Conservation (phyloP, 2,113 vertebrate genomes). For the Cochlearius cochlearius region DNA sequence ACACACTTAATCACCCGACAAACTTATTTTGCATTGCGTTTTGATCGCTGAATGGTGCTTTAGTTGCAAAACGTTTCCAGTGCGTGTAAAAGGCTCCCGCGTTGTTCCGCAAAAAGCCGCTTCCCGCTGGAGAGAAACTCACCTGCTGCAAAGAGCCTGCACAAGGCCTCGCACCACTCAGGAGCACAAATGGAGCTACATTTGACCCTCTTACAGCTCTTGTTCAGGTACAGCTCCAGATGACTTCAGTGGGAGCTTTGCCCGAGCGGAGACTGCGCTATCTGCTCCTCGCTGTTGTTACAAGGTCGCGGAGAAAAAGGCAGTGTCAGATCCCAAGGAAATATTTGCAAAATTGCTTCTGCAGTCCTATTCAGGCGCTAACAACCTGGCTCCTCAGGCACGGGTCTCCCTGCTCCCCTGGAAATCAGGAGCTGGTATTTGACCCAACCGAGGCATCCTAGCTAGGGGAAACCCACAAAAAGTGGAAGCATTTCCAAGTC, state of each 20-base stretch:
- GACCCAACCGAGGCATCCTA: not conserved
- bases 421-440: not conserved
- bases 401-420: fast-evolving
- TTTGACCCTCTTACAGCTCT: not conserved
- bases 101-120: not conserved
- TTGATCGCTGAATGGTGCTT: not conserved
- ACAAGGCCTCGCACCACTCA: not conserved
- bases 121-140: not conserved
- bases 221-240: not conserved
- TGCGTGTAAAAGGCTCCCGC: not conserved
- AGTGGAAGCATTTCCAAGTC: not conserved
- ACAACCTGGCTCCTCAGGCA: fast-evolving
- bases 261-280: not conserved
- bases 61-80: not conserved
- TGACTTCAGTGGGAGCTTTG: not conserved
- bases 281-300: not conserved
- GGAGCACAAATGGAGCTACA: not conserved
- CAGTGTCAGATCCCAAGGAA: not conserved
- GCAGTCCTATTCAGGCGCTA: not conserved
- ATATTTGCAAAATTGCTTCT: not conserved
- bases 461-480: not conserved
- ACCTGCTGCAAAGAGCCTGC: not conserved
- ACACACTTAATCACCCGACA: not conserved
- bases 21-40: not conserved
- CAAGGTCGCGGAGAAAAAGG: not conserved